Evolutionary conservation across 2,888 invertebrate species (phyloP), one percentile per base, ranked within the genome.

Genomic region (Chamaedrilus cognettii): DNA sequence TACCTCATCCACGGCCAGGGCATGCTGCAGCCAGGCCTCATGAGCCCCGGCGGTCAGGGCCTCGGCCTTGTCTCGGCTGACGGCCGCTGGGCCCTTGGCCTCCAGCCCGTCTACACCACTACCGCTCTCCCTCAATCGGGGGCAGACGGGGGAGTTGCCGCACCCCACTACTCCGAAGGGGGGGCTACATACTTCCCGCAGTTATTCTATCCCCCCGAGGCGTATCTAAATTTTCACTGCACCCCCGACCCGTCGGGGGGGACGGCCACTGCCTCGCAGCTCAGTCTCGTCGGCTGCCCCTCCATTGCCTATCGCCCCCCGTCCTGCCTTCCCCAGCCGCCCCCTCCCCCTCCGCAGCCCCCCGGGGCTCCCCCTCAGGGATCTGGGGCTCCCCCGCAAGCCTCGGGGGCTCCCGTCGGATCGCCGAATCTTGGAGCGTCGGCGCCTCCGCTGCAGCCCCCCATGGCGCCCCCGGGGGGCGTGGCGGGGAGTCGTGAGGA

Each of bases 1-100:
- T 52, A 52, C 55, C 26, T 52, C 26, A 23, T 52, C 26, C 19
- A 52, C 26, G 55, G 55, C 15, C 55, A 23, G 15, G 26, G 23
- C 23, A 7, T 52, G 15, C 15, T 23, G 15, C 5, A 26, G 5
- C 42, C 19, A 11, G 15, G 15, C 55, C 26, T 52, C 19, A 7
- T 26, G 15, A 7, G 5, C 11, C 15, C 15, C 5, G 15, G 11
- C 26, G 7, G 15, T 7, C 15, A 26, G 26, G 55, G 55, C 11
- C 55, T 52, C 7, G 55, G 55, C 23, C 55, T 52, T 42, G 42
- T 42, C 11, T 42, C 42, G 11, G 42, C 42, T 42, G 42, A 42
- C 42, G 42, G 42, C 11, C 42, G 19, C 11, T 42, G 42, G 42
- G 11, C 42, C 19, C 11, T 19, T 15, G 42, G 42, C 42, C 42